phyloP scores from a whole-genome alignment of 2,113 vertebrate species.

The Pluvianellus socialis region DNA sequence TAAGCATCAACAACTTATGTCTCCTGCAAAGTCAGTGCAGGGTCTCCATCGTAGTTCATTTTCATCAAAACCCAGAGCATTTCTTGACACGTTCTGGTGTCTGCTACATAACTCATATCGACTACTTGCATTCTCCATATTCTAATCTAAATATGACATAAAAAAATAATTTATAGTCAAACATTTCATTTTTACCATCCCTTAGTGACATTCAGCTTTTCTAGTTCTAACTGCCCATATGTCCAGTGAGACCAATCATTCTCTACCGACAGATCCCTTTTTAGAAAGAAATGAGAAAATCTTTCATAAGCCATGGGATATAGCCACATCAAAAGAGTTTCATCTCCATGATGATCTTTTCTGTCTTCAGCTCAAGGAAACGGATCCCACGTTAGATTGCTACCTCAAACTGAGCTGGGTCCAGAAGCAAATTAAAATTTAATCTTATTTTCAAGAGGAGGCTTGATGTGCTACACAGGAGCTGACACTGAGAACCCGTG shows the following conservation, averaged over 20 bases:
- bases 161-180: slow-evolving; percentile 25
- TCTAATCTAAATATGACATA: slow-evolving; percentile 23
- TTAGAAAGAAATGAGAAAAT: slow-evolving; percentile 41
- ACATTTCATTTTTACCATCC: slow-evolving; percentile 27
- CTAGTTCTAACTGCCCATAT: slow-evolving; percentile 20
- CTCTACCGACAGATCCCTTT: slow-evolving; percentile 20
- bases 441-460: not conserved
- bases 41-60: not conserved
- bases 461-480: not conserved
- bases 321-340: not conserved
- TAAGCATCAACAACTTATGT: not conserved
- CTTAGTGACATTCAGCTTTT: slow-evolving; percentile 9
- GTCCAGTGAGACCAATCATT: slow-evolving; percentile 37
- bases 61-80: not conserved
- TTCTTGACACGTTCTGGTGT: not conserved
- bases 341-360: not conserved
- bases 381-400: fast-evolving
- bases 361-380: not conserved
- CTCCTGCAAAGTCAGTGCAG: not conserved
- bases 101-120: not conserved
- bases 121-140: not conserved
- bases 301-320: not conserved
- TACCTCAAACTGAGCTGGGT: not conserved
- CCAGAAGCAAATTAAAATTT: not conserved
- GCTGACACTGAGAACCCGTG: not conserved